A percentile compares a stretch with the other conserved stretches of the same genome.
phyloP scores from a whole-genome alignment of 1,140 invertebrate genomes.

The Batillaria attramentaria region DNA sequence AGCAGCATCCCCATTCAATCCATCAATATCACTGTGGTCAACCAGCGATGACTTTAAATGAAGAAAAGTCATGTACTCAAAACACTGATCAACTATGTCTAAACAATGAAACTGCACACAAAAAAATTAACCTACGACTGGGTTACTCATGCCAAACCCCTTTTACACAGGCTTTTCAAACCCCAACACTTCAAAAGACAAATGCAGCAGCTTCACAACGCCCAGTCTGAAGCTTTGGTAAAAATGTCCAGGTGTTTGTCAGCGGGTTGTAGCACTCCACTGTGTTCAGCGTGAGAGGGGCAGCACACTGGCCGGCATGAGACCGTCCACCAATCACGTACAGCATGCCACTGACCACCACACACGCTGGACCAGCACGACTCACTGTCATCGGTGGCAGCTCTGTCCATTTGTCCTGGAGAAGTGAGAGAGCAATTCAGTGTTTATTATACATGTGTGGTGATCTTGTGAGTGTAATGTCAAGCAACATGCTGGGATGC shows the following conservation, averaged over 20 bases:
- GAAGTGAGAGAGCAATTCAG: slow-evolving; percentile 29
- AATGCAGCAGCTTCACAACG: slow-evolving; percentile 88
- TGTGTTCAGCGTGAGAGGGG: slow-evolving; percentile 80
- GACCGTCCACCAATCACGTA: slow-evolving; percentile 84
- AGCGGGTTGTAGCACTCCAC: slow-evolving; percentile 87
- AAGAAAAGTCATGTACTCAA: not conserved
- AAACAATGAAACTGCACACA: not conserved
- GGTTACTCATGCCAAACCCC: not conserved
- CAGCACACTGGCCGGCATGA: slow-evolving; percentile 43
- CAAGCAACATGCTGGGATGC: not conserved
- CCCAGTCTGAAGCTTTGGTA: slow-evolving; percentile 82
- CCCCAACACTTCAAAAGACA: slow-evolving; percentile 71
- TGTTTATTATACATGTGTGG: not conserved
- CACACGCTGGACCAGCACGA: slow-evolving; percentile 87
- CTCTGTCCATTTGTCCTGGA: slow-evolving; percentile 84
- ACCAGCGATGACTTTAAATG: not conserved
- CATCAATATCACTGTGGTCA: too few species aligned
- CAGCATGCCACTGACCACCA: slow-evolving; percentile 83
- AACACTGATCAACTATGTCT: not conserved
- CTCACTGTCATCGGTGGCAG: slow-evolving; percentile 83
- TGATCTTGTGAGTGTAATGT: not conserved
- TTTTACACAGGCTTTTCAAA: not conserved
- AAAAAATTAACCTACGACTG: not conserved
- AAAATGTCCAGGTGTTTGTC: slow-evolving; percentile 82
- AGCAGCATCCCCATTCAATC: too few species aligned